Evolutionary conservation across 2,888 invertebrate species (phyloP).

Genomic region (Lasioglossum villosulum): DNA sequence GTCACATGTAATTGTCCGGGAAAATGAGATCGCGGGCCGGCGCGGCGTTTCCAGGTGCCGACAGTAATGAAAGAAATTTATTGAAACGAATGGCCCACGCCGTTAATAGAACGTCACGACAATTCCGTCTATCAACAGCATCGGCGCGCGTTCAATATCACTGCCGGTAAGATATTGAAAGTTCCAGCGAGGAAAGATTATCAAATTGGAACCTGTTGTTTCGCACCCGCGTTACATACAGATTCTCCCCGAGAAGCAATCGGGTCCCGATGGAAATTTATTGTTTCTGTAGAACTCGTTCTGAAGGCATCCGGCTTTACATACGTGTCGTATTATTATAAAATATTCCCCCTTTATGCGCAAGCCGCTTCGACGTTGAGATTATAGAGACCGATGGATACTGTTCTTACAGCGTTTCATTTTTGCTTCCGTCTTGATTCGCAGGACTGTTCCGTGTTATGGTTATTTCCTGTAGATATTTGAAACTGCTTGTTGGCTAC

Average conservation of each 20-base stretch:
- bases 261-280: slow-evolving; percentile 14
- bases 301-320: not conserved
- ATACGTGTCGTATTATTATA: not conserved
- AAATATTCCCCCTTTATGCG: not conserved
- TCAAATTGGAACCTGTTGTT: not conserved
- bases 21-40: slow-evolving; percentile 62
- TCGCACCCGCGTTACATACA: not conserved
- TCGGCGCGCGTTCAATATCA: slow-evolving; percentile 12
- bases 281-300: not conserved
- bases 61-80: slow-evolving; percentile 67
- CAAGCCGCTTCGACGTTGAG: not conserved
- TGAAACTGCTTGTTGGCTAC: not conserved
- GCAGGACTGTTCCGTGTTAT: not conserved
- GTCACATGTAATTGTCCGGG: slow-evolving; percentile 60
- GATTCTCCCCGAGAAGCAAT: not conserved
- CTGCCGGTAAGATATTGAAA: not conserved
- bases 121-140: slow-evolving; percentile 20
- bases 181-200: not conserved
- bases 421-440: not conserved
- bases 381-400: not conserved
- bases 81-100: slow-evolving; percentile 54
- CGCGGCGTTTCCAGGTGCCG: slow-evolving; percentile 35
- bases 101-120: not conserved
- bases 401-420: not conserved
- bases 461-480: not conserved